Conservation (phyloP, 2,888 invertebrate species). For the Saturnia japonica region DNA sequence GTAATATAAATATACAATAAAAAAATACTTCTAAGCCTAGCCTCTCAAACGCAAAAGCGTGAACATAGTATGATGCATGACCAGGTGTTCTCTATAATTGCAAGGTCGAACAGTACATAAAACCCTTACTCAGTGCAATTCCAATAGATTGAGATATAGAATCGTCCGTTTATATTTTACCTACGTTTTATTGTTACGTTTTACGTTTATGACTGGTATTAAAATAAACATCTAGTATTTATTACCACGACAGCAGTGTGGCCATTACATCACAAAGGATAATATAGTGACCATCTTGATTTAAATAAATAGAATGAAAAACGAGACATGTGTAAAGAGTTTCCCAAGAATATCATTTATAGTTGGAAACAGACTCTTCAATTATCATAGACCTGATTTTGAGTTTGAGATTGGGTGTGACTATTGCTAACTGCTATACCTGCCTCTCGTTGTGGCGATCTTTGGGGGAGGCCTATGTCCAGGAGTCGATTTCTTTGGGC, state of each 20-base stretch:
- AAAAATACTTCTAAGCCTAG: background rate
- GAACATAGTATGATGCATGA: background rate
- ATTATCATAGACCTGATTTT: too few relatives aligned
- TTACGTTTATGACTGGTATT: background rate
- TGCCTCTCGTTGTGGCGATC: too few relatives aligned
- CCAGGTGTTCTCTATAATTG: background rate
- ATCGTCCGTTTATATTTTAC: background rate
- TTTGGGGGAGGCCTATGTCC: too few relatives aligned
- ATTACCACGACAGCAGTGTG: background rate
- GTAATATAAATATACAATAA: too few relatives aligned
- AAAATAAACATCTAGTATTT: background rate
- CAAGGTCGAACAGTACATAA: background rate
- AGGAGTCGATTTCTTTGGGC: too few relatives aligned
- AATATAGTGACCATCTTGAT: background rate
- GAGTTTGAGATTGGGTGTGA: too few relatives aligned
- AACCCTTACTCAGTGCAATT: background rate
- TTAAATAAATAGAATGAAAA: background rate
- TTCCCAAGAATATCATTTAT: too few relatives aligned
- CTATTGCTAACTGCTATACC: too few relatives aligned
- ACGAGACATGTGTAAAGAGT: too few relatives aligned
- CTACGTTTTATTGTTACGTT: background rate
- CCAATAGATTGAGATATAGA: background rate
- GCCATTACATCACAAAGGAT: background rate
- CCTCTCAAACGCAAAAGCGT: background rate
- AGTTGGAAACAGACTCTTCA: too few relatives aligned